Evolutionary conservation across 2,797 vertebrate species (phyloP).

Genomic region (Loris lydekkerianus): DNA sequence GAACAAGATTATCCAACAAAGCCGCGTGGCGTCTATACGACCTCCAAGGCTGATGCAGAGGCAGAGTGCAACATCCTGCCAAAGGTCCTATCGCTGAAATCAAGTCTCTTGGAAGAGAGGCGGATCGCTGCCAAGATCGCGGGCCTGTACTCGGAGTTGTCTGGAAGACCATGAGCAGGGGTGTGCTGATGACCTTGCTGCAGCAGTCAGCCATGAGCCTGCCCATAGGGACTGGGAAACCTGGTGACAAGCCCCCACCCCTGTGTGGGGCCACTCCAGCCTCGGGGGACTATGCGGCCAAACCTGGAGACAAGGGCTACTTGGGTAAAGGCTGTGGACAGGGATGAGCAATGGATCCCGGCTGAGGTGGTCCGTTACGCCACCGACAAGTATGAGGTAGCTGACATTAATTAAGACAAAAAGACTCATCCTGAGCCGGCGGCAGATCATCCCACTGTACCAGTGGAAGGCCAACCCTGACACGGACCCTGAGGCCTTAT

Average conservation of each 20-base stretch:
- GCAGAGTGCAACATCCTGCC: conserved; percentile 96
- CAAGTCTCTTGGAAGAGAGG: conserved; percentile 95
- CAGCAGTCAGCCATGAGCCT: conserved; percentile 98
- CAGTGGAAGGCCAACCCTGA: conserved; percentile 98
- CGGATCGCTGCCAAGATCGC: conserved; percentile 95
- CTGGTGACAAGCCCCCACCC: conserved; percentile 94
- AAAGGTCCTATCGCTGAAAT: conserved; percentile 94
- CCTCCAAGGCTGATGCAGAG: conserved; percentile 95
- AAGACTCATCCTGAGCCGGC: conserved; percentile 95
- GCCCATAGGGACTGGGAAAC: conserved; percentile 96
- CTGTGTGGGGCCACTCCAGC: conserved; percentile 95
- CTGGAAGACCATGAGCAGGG: conserved; percentile 96
- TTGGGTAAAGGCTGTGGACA: conserved; percentile 94
- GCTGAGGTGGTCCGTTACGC: conserved; percentile 96
- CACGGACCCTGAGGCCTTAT: conserved; percentile 95
- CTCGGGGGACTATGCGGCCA: conserved; percentile 95
- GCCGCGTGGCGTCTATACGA: conserved; percentile 94
- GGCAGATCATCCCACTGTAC: conserved; percentile 94
- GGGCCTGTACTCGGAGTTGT: conserved; percentile 93
- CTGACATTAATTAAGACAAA: conserved; percentile 97
- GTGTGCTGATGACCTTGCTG: conserved; percentile 96
- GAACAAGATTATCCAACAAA: conserved; percentile 91
- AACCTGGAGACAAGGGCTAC: conserved; percentile 96
- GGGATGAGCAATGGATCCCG: conserved; percentile 97
- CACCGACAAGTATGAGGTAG: conserved; percentile 97